phyloP scores from a whole-genome alignment of 2,113 vertebrate species.

The Grammomys surdaster region DNA sequence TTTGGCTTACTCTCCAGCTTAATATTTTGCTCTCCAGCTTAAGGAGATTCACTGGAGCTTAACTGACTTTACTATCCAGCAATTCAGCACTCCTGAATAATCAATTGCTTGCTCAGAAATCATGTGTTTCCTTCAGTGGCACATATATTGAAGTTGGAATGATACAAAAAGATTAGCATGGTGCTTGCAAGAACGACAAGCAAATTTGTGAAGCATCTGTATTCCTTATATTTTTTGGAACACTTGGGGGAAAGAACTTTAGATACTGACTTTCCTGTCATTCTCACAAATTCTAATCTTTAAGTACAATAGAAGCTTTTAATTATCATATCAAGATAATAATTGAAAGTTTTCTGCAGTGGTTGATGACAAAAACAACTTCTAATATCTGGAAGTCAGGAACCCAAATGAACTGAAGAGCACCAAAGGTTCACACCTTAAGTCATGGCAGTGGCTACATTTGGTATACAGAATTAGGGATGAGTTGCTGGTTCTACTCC shows the following conservation, averaged over 20 bases:
- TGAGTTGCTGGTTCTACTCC: not conserved
- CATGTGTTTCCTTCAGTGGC: not conserved
- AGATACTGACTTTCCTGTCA: slow-evolving; percentile 42
- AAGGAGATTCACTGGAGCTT: slow-evolving; percentile 55
- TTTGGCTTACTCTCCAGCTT: not conserved
- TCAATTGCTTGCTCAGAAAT: slow-evolving; percentile 48
- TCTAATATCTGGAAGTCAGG: not conserved
- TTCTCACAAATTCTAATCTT: slow-evolving; percentile 52
- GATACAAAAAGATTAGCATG: not conserved
- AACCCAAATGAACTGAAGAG: not conserved
- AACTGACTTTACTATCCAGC: slow-evolving; percentile 48
- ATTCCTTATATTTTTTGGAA: not conserved
- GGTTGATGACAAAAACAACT: not conserved
- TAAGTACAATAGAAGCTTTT: slow-evolving; percentile 44
- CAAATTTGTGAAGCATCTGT: not conserved
- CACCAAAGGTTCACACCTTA: not conserved
- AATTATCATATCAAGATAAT: slow-evolving; percentile 54
- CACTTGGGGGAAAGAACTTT: slow-evolving; percentile 2
- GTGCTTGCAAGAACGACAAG: not conserved
- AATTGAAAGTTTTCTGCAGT: slow-evolving; percentile 50
- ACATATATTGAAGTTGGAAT: not conserved
- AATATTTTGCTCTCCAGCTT: slow-evolving; percentile 34
- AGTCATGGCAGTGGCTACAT: not conserved
- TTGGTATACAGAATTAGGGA: not conserved
- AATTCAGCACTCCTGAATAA: slow-evolving; percentile 60